Evolutionary conservation across 2,113 vertebrate species (phyloP).

Genomic region (Coptodon rendalli): DNA sequence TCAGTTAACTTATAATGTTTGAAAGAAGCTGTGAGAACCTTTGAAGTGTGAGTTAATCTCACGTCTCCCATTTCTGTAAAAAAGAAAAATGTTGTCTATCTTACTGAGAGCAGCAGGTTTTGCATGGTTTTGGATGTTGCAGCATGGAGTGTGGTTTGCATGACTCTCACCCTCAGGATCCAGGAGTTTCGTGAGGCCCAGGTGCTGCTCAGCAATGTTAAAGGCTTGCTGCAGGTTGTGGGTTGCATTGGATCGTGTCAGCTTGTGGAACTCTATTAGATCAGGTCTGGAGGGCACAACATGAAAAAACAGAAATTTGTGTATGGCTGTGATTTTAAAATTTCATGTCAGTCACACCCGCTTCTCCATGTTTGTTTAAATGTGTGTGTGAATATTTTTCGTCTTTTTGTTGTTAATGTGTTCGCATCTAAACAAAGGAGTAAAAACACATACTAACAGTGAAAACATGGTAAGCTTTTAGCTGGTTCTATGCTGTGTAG

Average conservation of each 20-base stretch:
- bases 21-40: background rate
- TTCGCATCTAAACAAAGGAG: background rate
- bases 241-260: conserved; percentile 89
- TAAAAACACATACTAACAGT: background rate
- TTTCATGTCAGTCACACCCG: background rate
- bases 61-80: background rate
- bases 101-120: background rate
- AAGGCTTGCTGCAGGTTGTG: conserved; percentile 94
- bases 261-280: conserved; percentile 87
- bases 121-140: background rate
- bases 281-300: conserved; percentile 74
- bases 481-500: background rate
- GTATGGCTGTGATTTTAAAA: background rate
- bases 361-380: background rate
- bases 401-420: background rate
- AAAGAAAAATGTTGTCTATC: background rate
- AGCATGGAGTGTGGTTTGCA: background rate
- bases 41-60: background rate
- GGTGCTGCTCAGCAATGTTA: conserved; percentile 84
- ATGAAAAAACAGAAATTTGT: background rate
- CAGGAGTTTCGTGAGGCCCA: conserved; percentile 89
- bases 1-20: background rate
- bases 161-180: conserved; percentile 85
- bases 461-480: background rate
- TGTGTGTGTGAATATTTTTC: background rate